Conservation (phyloP, 2,797 vertebrate genomes). For the Dicrostonyx torquatus region DNA sequence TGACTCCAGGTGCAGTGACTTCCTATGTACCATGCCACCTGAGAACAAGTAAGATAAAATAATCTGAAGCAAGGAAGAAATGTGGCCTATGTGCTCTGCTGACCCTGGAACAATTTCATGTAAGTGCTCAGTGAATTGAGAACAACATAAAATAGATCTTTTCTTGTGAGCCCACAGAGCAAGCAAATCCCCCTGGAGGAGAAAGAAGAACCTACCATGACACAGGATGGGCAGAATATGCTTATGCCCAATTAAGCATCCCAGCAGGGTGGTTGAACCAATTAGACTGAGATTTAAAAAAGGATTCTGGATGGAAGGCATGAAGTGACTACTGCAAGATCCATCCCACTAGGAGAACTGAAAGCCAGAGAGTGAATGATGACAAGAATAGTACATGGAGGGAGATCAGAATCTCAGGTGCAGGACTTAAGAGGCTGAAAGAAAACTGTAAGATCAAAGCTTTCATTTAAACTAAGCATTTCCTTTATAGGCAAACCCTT, state of each 20-base stretch:
- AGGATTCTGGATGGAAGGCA: conserved; percentile 45
- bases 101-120: conserved; percentile 47
- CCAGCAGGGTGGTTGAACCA: conserved; percentile 66
- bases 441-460: background rate
- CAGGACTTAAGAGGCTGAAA: background rate
- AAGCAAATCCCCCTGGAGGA: conserved; percentile 63
- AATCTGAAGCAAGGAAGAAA: background rate
- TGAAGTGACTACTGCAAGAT: conserved; percentile 27
- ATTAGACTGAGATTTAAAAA: conserved; percentile 73
- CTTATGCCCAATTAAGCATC: conserved; percentile 70
- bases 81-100: conserved; percentile 27
- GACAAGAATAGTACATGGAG: too few species aligned
- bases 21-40: background rate
- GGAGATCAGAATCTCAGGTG: background rate
- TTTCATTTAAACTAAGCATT: background rate
- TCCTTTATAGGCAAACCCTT: background rate
- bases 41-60: background rate
- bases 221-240: conserved; percentile 44
- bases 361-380: background rate
- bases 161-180: conserved; percentile 22
- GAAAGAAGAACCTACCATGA: conserved; percentile 38
- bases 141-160: conserved; percentile 45
- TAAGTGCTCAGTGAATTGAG: conserved; percentile 48
- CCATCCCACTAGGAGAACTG: background rate
- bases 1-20: background rate